A percentile compares a stretch with the other conserved stretches of the same genome.
Evolutionary conservation across 2,888 invertebrate genomes (phyloP).

Genomic region (Iphiclides podalirius): DNA sequence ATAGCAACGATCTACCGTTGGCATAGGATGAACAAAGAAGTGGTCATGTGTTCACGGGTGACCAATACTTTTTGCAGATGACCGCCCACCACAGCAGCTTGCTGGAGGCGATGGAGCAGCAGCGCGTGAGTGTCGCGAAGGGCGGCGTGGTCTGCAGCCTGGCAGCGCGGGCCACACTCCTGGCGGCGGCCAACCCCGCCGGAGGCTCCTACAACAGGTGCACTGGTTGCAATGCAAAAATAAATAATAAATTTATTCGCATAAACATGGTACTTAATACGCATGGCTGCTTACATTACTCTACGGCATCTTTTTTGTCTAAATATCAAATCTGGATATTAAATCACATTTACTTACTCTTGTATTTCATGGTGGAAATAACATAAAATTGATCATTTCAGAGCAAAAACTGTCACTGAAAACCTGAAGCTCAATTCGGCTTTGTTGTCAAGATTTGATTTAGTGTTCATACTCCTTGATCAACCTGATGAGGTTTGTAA

Average conservation of each 20-base stretch:
- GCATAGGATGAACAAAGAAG: too few species aligned
- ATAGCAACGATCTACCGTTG: too few species aligned
- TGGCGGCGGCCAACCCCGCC: slow-evolving; percentile 96
- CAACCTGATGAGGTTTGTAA: slow-evolving; percentile 86
- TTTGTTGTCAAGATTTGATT: slow-evolving; percentile 93
- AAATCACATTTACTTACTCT: too few species aligned
- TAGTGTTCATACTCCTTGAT: slow-evolving; percentile 94
- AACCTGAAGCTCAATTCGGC: slow-evolving; percentile 93
- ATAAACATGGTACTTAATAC: too few species aligned
- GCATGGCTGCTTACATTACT: too few species aligned
- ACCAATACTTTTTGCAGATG: too few species aligned
- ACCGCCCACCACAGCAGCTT: slow-evolving; percentile 82
- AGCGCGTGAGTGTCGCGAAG: slow-evolving; percentile 93
- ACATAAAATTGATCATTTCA: slow-evolving; percentile 38
- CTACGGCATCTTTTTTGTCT: too few species aligned
- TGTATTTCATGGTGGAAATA: too few species aligned
- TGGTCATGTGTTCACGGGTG: too few species aligned
- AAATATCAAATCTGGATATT: too few species aligned
- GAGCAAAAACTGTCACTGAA: slow-evolving; percentile 91
- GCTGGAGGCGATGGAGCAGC: slow-evolving; percentile 97
- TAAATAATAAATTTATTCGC: too few species aligned
- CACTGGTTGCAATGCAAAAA: too few species aligned
- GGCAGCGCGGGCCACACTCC: slow-evolving; percentile 89
- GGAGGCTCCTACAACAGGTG: slow-evolving; percentile 91
- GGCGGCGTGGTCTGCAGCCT: slow-evolving; percentile 92